Conservation (phyloP, 2,113 vertebrate species). For the Quiscalus mexicanus region DNA sequence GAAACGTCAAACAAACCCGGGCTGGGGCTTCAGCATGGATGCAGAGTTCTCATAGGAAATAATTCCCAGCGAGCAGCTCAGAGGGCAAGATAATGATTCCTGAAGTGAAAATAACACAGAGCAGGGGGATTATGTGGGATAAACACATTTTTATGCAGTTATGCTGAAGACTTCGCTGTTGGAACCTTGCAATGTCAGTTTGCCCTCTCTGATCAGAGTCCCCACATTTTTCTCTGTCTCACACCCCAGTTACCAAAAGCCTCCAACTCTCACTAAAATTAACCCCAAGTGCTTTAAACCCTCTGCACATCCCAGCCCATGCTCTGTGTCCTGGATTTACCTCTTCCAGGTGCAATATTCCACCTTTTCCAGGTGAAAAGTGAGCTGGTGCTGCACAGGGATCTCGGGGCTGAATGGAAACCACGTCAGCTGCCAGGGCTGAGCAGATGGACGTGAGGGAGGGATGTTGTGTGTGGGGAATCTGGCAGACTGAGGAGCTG, state of each 20-base stretch:
- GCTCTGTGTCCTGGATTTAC: background rate
- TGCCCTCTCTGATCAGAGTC: background rate
- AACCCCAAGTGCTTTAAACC: background rate
- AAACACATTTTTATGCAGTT: background rate
- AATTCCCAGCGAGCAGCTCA: background rate
- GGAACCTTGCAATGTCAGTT: background rate
- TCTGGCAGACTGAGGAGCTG: background rate
- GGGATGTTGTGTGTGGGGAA: background rate
- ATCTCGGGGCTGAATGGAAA: background rate
- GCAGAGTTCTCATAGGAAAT: background rate
- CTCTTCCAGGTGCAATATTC: background rate
- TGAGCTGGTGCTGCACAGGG: background rate
- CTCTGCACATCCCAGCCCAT: background rate
- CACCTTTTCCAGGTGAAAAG: background rate
- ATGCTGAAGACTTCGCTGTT: background rate
- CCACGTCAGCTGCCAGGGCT: background rate
- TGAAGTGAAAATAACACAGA: background rate
- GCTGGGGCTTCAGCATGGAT: background rate
- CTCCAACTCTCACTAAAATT: background rate
- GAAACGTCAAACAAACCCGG: background rate
- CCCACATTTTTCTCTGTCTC: background rate
- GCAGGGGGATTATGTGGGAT: background rate
- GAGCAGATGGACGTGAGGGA: background rate
- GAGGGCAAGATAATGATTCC: background rate
- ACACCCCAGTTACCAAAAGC: background rate